Evolutionary conservation across 2,113 vertebrate species (phyloP).

Genomic region (Osmerus eperlanus): DNA sequence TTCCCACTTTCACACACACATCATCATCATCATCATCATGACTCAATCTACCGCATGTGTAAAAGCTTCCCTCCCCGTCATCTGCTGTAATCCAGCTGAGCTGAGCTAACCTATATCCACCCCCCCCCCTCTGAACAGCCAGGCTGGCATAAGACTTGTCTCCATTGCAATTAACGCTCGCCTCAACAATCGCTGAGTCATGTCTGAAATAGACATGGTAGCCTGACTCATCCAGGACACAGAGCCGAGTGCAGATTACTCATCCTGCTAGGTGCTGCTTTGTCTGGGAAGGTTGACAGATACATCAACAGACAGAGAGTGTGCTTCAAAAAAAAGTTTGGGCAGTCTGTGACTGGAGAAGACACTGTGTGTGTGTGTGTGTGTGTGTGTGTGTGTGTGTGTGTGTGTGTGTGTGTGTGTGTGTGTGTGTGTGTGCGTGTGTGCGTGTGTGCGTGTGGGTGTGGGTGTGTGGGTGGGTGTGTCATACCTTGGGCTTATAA

Average conservation of each 20-base stretch:
- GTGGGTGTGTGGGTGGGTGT: not conserved
- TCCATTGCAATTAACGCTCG: slow-evolving; percentile 63
- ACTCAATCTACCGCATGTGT: no score
- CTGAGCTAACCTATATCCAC: slow-evolving; percentile 17
- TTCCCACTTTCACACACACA: no score
- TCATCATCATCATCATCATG: no score
- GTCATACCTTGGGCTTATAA: not conserved
- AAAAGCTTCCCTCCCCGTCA: no score
- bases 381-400: slow-evolving; percentile 1
- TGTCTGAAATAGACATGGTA: slow-evolving; percentile 65
- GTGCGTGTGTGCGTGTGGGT: no score
- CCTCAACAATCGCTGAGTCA: slow-evolving; percentile 58
- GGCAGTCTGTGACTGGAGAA: not conserved
- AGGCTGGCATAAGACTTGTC: slow-evolving; percentile 50
- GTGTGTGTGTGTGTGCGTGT: no score
- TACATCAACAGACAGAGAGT: slow-evolving; percentile 48
- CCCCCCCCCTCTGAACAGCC: slow-evolving; percentile 18
- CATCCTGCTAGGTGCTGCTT: slow-evolving; percentile 64
- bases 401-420: no score
- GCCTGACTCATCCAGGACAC: slow-evolving; percentile 67
- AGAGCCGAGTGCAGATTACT: slow-evolving; percentile 65
- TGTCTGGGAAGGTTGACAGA: slow-evolving; percentile 58
- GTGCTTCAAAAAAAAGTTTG: slow-evolving; percentile 17
- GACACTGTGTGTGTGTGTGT: not conserved
- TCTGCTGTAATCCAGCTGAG: no score